Conservation (phyloP, 1,140 invertebrate genomes). For the Bombyx mori region ASM3026992v2 NC_085122.1:14242001-14242500, state of each 20-base stretch:
- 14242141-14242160: slow-evolving; percentile 17
- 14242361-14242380: too few species aligned
- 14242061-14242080: too few species aligned
- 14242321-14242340: not conserved
- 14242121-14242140: slow-evolving; percentile 14
- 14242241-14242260: not conserved
- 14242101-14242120: slow-evolving; percentile 10
- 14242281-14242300: too few species aligned
- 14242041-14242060: too few species aligned
- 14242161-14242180: slow-evolving; percentile 6
- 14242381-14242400: too few species aligned
- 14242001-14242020: too few species aligned
- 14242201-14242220: slow-evolving; percentile 18
- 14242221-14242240: not conserved
- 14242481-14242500: not conserved
- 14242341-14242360: too few species aligned
- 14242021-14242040: too few species aligned
- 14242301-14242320: too few species aligned
- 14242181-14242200: slow-evolving; percentile 7
- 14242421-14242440: not conserved
- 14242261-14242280: not conserved
- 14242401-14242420: slow-evolving; percentile 1
- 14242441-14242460: not conserved
- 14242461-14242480: not conserved
- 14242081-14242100: slow-evolving; percentile 9